Base-by-base conservation (phyloP, 2,113 vertebrate genomes). In the Nothobranchius kuhntae region DNA sequence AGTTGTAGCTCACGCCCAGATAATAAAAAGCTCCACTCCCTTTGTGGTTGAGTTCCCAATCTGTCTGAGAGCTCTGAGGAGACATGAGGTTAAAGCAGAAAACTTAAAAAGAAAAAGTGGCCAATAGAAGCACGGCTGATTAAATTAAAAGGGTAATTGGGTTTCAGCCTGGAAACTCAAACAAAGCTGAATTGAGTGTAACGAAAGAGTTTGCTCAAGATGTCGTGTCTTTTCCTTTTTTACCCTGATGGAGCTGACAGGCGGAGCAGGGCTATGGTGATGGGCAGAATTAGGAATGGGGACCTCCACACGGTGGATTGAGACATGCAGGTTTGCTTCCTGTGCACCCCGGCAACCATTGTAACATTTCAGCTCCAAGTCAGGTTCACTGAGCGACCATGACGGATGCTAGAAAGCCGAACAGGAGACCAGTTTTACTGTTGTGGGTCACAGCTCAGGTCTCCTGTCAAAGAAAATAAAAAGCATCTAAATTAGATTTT, bases 71-170 rank as follows among this genome's bases (percentile, higher is more conserved):
- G 56, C 44, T 55, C 48, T 53, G n/a, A 42, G 13, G 50, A 64
- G 71, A 61, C 53, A 10, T 30, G 30, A 52, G 68, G 69, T 68
- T 44, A 47, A 48, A 84, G 47, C 46, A 59, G 59, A 61, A 56
- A n/a, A 14, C 4, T 12, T 26, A n/a, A 21, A 7, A 44, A 44
- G 63, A 67, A 66, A 64, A 74, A 67, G 57, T 73, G 61, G 71
- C 66, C 78, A 76, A 86, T 86, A 80, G 78, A 90, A 86, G 48
- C 46, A 45, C 13, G 47, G 52, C 60, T 77, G 78, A 86, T 86
- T 83, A 73, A 85, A 85, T 89, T 82, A 80, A 69, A 65, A 61
- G 73, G 52, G 79, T 68, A 87, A 84, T 81, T 81, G 78, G 78
- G 84, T 86, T 82, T 66, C 46, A 51, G 68, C 70, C 51, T 70